Base-by-base conservation (phyloP, 37 sponge, comb jelly and placozoan species). In the Hormiphora californensis region DNA sequence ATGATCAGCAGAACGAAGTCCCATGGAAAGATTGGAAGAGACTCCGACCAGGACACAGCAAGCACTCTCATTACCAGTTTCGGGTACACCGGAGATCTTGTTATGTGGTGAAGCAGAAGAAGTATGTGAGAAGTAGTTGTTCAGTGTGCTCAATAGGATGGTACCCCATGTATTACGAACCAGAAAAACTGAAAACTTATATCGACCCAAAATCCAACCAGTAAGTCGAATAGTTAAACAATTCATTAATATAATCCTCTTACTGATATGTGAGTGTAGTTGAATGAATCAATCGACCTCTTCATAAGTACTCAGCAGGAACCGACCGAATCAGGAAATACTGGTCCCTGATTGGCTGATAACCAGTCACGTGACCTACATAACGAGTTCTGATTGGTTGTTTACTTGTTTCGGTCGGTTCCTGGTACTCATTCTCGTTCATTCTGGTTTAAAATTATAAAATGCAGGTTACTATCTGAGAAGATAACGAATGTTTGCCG, bases 121-220 rank as follows among this genome's bases (percentile, higher is more conserved):
- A 41, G 25, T 73, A 25, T 40, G 44, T 40, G 2, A 46, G 23
- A 4, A 73, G 81, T 46, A 36, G 39, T n/a, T 73, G 81, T 41
- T 22, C 81, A 1, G 43, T 73, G 1, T 73, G 81, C 23, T 4
- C 4, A 12, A 30, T 43, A 1, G 17, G 25, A 43, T 73, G 81
- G 81, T 73, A 73, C 43, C 81, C 81, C 23, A 33, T 73, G 41
- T 73, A 73, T 30, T n/a, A 33, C 43, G 81, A 73, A 19, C 46
- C 43, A 19, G 81, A 73, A 7, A 73, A 40, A 36, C 35, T 73
- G 27, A 73, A 73, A 30, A 33, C 17, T 4, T 73, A 73, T 73
- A 21, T 73, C 11, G 44, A 73, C 35, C 81, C 81, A n/a, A 40
- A 28, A 1, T 43, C 81, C 5, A 73, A 73, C 35, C 7, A 73